Evolutionary conservation across 2,113 vertebrate genomes (phyloP), one percentile per base, ranked within the genome.

Genomic region (Jacana jacana): DNA sequence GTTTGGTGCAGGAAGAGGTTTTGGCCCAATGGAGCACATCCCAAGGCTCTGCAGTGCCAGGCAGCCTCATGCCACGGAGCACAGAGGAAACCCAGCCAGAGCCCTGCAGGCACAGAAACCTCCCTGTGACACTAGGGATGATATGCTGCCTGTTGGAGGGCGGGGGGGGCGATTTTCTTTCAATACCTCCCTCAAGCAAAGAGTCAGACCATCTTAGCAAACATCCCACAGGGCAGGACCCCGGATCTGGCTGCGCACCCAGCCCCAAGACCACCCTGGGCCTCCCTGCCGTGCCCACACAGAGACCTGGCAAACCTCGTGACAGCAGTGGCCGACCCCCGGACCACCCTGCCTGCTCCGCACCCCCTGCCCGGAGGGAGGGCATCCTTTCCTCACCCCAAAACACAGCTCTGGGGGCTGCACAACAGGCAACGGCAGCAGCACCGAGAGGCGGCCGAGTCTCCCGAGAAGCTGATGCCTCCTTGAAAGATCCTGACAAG

Each of bases 211-310:
- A 2, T 12, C 63, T 58, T 15, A 49, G 75, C n/a, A 42, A 61
- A 20, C 0, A 8, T 10, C 39, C 52, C 40, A 1, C 28, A 3
- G 39, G 1, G 24, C 30, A 18, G 58, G 57, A 28, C 31, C 0
- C 0, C 6, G 39, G n/a, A 22, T 35, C 18, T 28, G 35, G 40
- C n/a, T 42, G 58, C 2, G 0, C 64, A 20, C 20, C 55, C 37
- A 51, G 54, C 15, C 37, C 69, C 3, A 0, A 6, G 37, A 52
- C 10, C 8, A 11, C 7, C 31, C 55, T 4, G 46, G 15, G 0
- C 42, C 13, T 15, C 75, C 28, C 25, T 13, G 31, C 35, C 2
- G 3, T 19, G 51, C 57, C 10, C 10, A 1, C 44, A 10, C 0
- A 2, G 81, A 18, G 39, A 2, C 80, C 75, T 31, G 79, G 46